These are phyloP conservation scores for Callionymus lyra DNA, from an alignment of 2,113 vertebrate genomes.

Conservation along the genomic window DNA sequence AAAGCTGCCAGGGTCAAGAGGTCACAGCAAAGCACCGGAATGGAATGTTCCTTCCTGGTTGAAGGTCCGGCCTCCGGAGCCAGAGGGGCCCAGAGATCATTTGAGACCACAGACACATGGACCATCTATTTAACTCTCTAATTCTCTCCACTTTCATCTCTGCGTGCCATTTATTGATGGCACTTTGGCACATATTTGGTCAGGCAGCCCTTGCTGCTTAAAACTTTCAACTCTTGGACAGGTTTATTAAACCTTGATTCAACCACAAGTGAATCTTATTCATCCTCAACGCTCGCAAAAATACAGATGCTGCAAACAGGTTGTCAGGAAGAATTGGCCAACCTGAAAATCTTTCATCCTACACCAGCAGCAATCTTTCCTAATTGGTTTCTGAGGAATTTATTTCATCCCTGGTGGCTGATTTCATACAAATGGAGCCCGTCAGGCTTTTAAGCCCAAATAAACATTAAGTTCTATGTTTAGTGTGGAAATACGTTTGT, in stretches of 20 bases:
- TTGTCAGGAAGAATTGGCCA: slow-evolving; percentile 32
- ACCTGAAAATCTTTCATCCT: slow-evolving; percentile 42
- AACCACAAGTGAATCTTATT: not conserved
- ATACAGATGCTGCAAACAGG: slow-evolving; percentile 26
- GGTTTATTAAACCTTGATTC: too few relatives aligned
- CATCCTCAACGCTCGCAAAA: slow-evolving; percentile 14
- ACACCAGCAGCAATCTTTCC: slow-evolving; percentile 36
- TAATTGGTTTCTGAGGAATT: slow-evolving; percentile 68
- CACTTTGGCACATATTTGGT: not conserved
- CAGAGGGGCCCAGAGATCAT: slow-evolving; percentile 42
- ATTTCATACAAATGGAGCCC: slow-evolving; percentile 30
- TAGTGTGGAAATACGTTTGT: too few relatives aligned
- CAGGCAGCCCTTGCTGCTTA: too few relatives aligned
- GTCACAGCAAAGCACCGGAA: slow-evolving; percentile 43
- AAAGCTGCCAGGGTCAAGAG: slow-evolving; percentile 41
- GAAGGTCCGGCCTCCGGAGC: slow-evolving; percentile 55
- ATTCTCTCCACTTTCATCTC: slow-evolving; percentile 24
- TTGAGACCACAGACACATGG: slow-evolving; percentile 50
- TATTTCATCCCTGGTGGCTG: slow-evolving; percentile 35
- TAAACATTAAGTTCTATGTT: not conserved
- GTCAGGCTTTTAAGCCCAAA: slow-evolving; percentile 49
- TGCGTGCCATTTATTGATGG: slow-evolving; percentile 3
- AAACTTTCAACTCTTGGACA: too few relatives aligned
- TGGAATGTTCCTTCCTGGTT: slow-evolving; percentile 61
- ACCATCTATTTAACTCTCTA: slow-evolving; percentile 24